These are phyloP conservation scores for Boloria euphrosyne DNA, from an alignment of 2,888 invertebrate species.

Conservation along the genomic window DNA sequence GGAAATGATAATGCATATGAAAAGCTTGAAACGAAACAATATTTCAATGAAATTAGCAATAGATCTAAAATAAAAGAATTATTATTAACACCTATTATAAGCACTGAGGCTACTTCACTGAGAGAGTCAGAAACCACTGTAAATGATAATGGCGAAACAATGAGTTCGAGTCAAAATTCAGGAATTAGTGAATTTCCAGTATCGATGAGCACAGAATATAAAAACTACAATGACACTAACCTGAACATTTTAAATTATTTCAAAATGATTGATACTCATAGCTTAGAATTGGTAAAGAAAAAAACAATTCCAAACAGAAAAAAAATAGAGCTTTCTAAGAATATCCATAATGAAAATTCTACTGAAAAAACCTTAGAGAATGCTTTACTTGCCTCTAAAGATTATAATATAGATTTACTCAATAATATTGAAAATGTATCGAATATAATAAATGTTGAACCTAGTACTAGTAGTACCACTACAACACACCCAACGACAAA, in stretches of 20 bases:
- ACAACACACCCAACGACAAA: background rate
- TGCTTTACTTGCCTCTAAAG: background rate
- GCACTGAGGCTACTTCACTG: background rate
- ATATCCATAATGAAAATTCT: background rate
- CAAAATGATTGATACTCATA: constrained; percentile 36
- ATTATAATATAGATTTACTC: background rate
- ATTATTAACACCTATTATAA: too few relatives aligned
- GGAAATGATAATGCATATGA: background rate
- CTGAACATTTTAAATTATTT: constrained; percentile 33
- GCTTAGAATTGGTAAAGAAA: constrained; percentile 43
- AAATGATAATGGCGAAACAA: constrained; percentile 9
- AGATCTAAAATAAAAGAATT: too few relatives aligned
- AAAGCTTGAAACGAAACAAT: constrained; percentile 12
- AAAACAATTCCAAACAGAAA: constrained; percentile 35
- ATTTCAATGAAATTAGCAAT: background rate
- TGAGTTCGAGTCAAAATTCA: background rate
- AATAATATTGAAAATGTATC: background rate
- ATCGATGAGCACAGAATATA: constrained; percentile 9
- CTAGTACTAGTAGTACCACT: background rate
- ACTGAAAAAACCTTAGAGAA: background rate
- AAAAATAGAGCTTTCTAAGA: background rate
- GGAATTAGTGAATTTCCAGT: constrained; percentile 1
- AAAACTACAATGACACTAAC: constrained; percentile 29
- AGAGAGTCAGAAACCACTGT: constrained; percentile 16
- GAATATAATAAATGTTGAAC: background rate